phyloP scores from a whole-genome alignment of 2,113 vertebrate genomes.

The Pogonocichla stellata region DNA sequence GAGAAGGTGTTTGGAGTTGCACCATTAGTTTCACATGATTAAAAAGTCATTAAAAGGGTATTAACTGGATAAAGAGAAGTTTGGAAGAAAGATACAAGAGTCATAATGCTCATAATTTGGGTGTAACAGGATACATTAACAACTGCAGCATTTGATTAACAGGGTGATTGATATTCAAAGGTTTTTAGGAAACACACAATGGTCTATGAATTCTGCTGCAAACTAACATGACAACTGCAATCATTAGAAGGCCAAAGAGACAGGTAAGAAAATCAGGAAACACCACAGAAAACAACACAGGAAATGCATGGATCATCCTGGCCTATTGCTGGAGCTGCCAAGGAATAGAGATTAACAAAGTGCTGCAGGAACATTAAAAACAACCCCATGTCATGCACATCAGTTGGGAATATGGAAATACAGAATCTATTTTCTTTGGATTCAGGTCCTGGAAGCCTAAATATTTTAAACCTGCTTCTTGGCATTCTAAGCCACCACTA shows the following conservation, averaged over 20 bases:
- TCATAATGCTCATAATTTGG: not conserved
- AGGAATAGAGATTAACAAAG: not conserved
- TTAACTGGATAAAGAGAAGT: not conserved
- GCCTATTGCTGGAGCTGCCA: not conserved
- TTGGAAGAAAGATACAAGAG: not conserved
- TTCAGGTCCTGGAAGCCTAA: not conserved
- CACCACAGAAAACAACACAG: not conserved
- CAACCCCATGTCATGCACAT: not conserved
- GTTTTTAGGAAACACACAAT: not conserved
- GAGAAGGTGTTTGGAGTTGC: not conserved
- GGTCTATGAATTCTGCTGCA: not conserved
- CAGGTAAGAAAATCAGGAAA: not conserved
- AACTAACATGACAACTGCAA: not conserved
- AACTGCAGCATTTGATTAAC: not conserved
- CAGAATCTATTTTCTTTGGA: not conserved
- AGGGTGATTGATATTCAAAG: not conserved
- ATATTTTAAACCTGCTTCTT: conserved; percentile 3
- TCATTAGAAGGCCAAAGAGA: not conserved
- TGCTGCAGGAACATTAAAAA: not conserved
- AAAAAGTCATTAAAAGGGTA: not conserved
- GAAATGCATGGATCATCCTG: not conserved
- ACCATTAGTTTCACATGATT: not conserved
- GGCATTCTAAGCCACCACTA: not conserved
- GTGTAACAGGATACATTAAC: not conserved
- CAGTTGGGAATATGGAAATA: not conserved